Base-by-base conservation (phyloP, 2,888 invertebrate species). In the Philhelius pedissequus region DNA sequence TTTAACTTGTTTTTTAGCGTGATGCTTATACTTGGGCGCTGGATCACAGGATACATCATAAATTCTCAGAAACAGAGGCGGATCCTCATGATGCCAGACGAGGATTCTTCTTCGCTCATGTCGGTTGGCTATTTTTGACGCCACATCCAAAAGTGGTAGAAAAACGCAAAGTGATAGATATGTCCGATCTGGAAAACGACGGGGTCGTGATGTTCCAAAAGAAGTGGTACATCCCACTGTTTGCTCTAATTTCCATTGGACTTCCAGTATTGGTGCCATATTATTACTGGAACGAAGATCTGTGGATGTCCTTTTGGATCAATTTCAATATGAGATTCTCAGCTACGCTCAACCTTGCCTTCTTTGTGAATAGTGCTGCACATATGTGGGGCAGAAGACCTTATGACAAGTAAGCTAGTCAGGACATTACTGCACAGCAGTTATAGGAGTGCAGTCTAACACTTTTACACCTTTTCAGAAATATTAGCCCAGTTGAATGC, bases 351-450 rank as follows among this genome's bases (percentile, higher is more conserved):
- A 97, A 99, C 92, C 96, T 97, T 87, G 98, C 98, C 1, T 99
- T 96, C 93, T 94, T 96, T 88, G 98, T 98, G n/a, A 98, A 98
- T 91, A 97, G 97, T 90, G 96, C 96, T 11, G 98, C 98, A 0
- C 98, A 98, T 90, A 94, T 97, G 93, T 98, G 96, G 94, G 98
- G 98, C n/a, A 94, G 95, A 87, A 95, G 95, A 89, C 98, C 98
- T 0, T 98, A 98, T 89, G 98, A 98, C 92, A 95, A 93, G 95
- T 96, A 89, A 91, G 93, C 91, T 25, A n/a, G 2, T n/a, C 38
- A 11, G 4, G 4, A 30, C 0, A 18, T 40, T n/a, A n/a, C n/a
- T n/a, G n/a, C n/a, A n/a, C n/a, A n/a, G n/a, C n/a, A n/a, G n/a
- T n/a, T n/a, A n/a, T n/a, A n/a, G n/a, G n/a, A n/a, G n/a, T n/a